phyloP scores from a whole-genome alignment of 2,888 invertebrate genomes.

The Nephrotoma appendiculata region DNA sequence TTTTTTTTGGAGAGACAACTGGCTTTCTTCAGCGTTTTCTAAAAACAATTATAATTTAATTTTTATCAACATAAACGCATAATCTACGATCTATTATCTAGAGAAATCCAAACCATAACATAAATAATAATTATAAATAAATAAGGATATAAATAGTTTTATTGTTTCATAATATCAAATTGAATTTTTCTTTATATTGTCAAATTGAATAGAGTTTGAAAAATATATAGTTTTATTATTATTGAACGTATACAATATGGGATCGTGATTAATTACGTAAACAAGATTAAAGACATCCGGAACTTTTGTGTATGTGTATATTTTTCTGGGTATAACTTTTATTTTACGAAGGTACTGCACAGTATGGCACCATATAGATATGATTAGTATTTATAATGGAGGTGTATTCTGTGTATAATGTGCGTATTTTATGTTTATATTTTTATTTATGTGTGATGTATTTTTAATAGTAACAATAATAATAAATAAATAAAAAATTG shows the following conservation, averaged over 20 bases:
- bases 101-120: not conserved
- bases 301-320: not conserved
- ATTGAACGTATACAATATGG: not conserved
- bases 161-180: not conserved
- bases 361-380: constrained; percentile 27
- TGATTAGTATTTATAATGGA: not conserved
- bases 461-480: not conserved
- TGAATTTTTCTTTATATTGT: not conserved
- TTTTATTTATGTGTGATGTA: not conserved
- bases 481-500: not conserved
- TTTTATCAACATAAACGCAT: not conserved
- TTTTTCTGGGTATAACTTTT: not conserved
- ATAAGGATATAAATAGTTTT: not conserved
- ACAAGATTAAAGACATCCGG: not conserved
- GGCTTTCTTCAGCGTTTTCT: not conserved
- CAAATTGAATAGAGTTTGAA: not conserved
- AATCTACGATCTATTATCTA: not conserved
- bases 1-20: not conserved
- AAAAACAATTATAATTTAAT: not conserved
- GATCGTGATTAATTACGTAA: not conserved
- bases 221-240: not conserved
- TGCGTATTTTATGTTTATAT: constrained; percentile 4
- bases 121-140: not conserved
- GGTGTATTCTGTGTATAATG: not conserved
- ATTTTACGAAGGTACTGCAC: constrained; percentile 30